Percentiles rank a stretch among this genome's conserved stretches.
Evolutionary conservation across 2,888 invertebrate genomes (phyloP).

Genomic region (Ormia ochracea): DNA sequence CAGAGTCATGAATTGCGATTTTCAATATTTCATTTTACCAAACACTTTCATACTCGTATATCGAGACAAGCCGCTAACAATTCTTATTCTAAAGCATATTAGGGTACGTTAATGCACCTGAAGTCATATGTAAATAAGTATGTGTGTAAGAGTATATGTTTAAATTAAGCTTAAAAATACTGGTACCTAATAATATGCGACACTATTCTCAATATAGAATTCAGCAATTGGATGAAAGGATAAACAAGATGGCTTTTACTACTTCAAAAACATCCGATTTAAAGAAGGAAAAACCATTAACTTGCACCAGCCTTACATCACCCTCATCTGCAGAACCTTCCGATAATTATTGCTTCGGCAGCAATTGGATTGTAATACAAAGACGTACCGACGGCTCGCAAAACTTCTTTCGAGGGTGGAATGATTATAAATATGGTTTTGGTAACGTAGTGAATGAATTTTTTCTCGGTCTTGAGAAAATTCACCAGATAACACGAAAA

Average conservation of each 20-base stretch:
- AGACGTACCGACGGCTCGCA: conserved; percentile 82
- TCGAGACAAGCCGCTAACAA: too few species aligned
- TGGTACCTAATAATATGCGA: background rate
- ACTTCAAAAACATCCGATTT: background rate
- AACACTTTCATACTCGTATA: too few species aligned
- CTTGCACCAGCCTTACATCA: background rate
- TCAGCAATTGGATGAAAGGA: background rate
- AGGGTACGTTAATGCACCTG: too few species aligned
- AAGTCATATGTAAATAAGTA: background rate
- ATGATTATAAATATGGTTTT: conserved; percentile 82
- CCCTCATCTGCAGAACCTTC: background rate
- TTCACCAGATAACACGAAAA: conserved; percentile 77
- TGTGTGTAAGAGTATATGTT: too few species aligned
- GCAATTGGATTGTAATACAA: conserved; percentile 82
- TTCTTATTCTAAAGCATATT: too few species aligned
- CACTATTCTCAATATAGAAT: background rate
- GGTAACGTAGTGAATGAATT: conserved; percentile 83
- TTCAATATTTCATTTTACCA: too few species aligned
- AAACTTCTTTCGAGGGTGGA: conserved; percentile 82
- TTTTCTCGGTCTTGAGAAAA: conserved; percentile 83
- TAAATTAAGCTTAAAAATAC: too few species aligned
- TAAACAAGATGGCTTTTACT: background rate
- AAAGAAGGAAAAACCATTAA: background rate
- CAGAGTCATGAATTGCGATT: too few species aligned
- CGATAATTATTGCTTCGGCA: conserved; percentile 76